Evolutionary conservation across 2,888 invertebrate genomes (phyloP).

Genomic region (Lochmaea crataegi): DNA sequence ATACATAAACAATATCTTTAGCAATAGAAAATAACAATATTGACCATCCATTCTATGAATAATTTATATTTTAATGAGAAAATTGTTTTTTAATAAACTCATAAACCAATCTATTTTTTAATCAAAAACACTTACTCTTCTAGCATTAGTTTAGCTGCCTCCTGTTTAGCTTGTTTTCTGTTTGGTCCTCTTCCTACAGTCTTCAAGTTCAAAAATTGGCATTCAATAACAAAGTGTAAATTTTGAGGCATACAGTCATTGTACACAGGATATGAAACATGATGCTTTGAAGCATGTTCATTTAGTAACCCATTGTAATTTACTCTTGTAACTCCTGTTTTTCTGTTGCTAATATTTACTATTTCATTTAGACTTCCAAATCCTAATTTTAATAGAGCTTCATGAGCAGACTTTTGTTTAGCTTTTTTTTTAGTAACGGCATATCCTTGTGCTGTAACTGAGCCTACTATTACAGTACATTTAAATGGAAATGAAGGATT

Average conservation of each 20-base stretch:
- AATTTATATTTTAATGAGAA: too few relatives aligned
- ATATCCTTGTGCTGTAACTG: slow-evolving; percentile 34
- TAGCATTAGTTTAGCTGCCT: slow-evolving; percentile 45
- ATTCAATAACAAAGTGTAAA: slow-evolving; percentile 39
- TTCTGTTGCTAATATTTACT: background rate
- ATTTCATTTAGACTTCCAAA: background rate
- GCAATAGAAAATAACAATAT: too few relatives aligned
- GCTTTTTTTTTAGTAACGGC: slow-evolving; percentile 46
- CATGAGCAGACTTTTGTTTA: slow-evolving; percentile 45
- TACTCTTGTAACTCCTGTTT: background rate
- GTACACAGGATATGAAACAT: slow-evolving; percentile 40
- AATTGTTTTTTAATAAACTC: too few relatives aligned
- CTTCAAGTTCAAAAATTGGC: slow-evolving; percentile 36
- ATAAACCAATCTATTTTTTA: background rate
- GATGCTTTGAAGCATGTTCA: slow-evolving; percentile 40
- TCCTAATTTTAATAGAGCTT: slow-evolving; percentile 33
- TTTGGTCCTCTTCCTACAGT: slow-evolving; percentile 40
- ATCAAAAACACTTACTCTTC: slow-evolving; percentile 37
- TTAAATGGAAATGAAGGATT: slow-evolving; percentile 31
- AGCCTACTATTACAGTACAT: slow-evolving; percentile 34
- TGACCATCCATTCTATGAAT: too few relatives aligned
- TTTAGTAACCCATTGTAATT: slow-evolving; percentile 46
- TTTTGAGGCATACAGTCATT: slow-evolving; percentile 22
- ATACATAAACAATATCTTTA: too few relatives aligned
- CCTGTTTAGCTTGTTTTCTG: slow-evolving; percentile 47